Evolutionary conservation across 2,113 vertebrate genomes (phyloP).

Genomic region (Ptychochromis oligacanthus): DNA sequence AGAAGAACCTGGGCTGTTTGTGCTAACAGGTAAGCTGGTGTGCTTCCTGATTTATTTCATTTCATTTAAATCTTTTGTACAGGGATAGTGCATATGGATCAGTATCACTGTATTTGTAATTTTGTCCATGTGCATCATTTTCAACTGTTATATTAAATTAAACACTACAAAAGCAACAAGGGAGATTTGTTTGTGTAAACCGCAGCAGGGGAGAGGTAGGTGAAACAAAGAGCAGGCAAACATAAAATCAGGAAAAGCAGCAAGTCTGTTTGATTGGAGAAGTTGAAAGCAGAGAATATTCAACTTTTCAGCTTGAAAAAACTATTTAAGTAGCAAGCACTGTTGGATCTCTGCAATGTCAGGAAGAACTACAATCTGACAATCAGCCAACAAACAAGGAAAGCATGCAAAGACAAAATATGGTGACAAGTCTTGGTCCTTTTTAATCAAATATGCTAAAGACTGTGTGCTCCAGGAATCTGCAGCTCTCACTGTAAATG

Average conservation of each 20-base stretch:
- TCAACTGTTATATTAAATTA: neutral
- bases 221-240: neutral
- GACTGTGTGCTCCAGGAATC: neutral
- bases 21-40: conserved; percentile 17
- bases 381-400: neutral
- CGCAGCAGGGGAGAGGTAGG: neutral
- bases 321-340: neutral
- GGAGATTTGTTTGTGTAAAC: neutral
- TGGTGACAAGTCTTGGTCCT: neutral
- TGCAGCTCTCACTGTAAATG: neutral
- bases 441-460: neutral
- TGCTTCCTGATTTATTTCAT: neutral
- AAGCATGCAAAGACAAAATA: neutral
- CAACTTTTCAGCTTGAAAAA: neutral
- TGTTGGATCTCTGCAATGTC: neutral
- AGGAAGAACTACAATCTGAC: neutral
- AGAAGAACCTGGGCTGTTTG: conserved; percentile 11
- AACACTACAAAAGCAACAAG: neutral
- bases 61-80: neutral
- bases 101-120: too few species aligned
- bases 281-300: neutral
- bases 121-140: neutral
- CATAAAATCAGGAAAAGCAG: neutral
- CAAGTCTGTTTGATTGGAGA: neutral
- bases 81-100: neutral